These are phyloP conservation scores for Saxidomus purpurata DNA, from an alignment of 1,140 invertebrate species.

Conservation along the genomic window DNA sequence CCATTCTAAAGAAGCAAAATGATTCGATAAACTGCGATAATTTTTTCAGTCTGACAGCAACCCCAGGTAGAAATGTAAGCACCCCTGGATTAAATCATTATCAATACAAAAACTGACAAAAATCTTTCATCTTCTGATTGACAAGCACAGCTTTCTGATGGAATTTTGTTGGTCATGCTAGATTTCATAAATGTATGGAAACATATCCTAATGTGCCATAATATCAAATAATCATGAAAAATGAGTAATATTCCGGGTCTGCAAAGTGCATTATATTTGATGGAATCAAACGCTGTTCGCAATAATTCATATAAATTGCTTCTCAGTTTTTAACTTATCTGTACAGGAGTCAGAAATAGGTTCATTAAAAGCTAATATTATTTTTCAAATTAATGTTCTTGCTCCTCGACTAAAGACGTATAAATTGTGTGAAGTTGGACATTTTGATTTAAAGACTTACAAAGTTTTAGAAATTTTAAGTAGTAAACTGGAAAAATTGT, in stretches of 20 bases:
- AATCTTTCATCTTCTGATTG: constrained; percentile 1
- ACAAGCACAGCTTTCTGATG: constrained; percentile 11
- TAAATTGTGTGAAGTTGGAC: too few species aligned
- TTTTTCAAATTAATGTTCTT: constrained; percentile 10
- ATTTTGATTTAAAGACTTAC: too few species aligned
- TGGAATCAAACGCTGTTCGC: constrained; percentile 19
- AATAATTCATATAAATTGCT: constrained; percentile 9
- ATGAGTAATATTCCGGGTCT: constrained; percentile 15
- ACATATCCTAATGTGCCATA: constrained; percentile 46
- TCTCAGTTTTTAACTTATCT: constrained; percentile 23
- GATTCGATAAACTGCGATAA: background rate
- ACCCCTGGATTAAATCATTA: background rate
- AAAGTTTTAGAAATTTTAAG: too few species aligned
- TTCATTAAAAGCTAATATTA: constrained; percentile 31
- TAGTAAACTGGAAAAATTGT: too few species aligned
- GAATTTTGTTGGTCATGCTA: constrained; percentile 49
- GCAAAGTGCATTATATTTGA: constrained; percentile 26
- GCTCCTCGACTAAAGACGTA: too few species aligned
- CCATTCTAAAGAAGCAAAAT: background rate
- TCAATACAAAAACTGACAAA: constrained; percentile 28
- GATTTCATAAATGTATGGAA: constrained; percentile 47
- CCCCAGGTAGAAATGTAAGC: constrained; percentile 14
- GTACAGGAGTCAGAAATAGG: background rate
- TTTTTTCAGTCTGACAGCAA: constrained; percentile 27
- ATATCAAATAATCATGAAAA: constrained; percentile 49